Conservation (phyloP, 2,797 vertebrate genomes). For the Micropoecilia bifurca region DNA sequence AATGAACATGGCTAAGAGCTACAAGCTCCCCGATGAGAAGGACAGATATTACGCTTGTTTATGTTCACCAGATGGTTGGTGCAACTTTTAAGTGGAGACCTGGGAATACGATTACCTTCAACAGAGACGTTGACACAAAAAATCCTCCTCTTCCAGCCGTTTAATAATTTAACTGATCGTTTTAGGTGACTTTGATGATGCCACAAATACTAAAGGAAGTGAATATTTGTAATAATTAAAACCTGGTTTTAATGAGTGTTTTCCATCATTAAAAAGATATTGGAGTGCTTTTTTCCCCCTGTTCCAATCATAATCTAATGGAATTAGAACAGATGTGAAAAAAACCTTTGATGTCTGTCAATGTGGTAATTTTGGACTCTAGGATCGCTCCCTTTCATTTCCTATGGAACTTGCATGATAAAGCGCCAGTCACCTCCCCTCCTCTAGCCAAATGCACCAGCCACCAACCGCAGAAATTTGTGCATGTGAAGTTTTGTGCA, state of each 20-base stretch:
- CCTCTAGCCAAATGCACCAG: too few species aligned
- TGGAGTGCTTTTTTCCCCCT: not conserved
- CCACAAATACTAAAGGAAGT: not conserved
- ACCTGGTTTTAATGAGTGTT: not conserved
- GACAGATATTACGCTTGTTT: conserved; percentile 61
- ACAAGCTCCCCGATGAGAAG: conserved; percentile 48
- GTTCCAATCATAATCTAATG: not conserved
- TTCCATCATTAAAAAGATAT: not conserved
- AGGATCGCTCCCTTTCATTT: not conserved
- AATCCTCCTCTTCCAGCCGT: conserved; percentile 9
- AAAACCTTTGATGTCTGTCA: not conserved
- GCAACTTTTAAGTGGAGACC: conserved; percentile 38
- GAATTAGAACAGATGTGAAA: not conserved
- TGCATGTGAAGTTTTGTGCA: too few species aligned
- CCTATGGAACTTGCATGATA: too few species aligned
- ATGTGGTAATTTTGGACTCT: not conserved
- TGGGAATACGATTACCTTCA: conserved; percentile 60
- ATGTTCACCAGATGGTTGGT: conserved; percentile 68
- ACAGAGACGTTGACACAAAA: conserved; percentile 27
- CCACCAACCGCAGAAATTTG: too few species aligned
- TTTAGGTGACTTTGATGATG: conserved; percentile 20
- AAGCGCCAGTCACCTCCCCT: too few species aligned
- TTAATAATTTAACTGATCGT: not conserved
- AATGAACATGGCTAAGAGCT: conserved; percentile 65
- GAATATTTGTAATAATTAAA: conserved; percentile 13